phyloP scores from a whole-genome alignment of 2,113 vertebrate genomes.

The Melanocharis versteri region DNA sequence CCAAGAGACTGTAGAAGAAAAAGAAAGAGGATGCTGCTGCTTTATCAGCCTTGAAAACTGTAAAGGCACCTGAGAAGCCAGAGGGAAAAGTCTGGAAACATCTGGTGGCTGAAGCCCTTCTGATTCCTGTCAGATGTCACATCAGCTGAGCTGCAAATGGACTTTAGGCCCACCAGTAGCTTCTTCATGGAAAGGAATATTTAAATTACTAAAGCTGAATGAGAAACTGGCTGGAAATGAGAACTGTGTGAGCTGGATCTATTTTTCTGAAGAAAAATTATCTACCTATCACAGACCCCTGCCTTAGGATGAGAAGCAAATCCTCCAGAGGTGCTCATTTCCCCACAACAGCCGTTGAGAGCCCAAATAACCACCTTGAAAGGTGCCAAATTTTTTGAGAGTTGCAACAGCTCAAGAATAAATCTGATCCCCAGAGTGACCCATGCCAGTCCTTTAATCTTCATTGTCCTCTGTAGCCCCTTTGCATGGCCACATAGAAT shows the following conservation, averaged over 20 bases:
- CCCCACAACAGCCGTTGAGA: background rate
- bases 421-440: background rate
- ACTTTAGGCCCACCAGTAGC: rapidly evolving
- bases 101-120: background rate
- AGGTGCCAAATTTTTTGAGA: background rate
- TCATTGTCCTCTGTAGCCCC: background rate
- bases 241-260: background rate
- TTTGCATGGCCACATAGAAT: background rate
- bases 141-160: background rate
- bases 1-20: background rate
- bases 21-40: background rate
- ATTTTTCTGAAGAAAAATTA: background rate
- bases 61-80: background rate
- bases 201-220: background rate
- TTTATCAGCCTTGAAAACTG: background rate
- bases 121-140: background rate
- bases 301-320: background rate
- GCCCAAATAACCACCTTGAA: background rate
- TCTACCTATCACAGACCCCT: background rate
- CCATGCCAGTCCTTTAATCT: background rate
- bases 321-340: background rate
- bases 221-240: background rate
- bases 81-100: background rate
- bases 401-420: background rate
- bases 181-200: background rate